Evolutionary conservation across 2,888 invertebrate genomes (phyloP).

Genomic region (Oligia fasciuncula): DNA sequence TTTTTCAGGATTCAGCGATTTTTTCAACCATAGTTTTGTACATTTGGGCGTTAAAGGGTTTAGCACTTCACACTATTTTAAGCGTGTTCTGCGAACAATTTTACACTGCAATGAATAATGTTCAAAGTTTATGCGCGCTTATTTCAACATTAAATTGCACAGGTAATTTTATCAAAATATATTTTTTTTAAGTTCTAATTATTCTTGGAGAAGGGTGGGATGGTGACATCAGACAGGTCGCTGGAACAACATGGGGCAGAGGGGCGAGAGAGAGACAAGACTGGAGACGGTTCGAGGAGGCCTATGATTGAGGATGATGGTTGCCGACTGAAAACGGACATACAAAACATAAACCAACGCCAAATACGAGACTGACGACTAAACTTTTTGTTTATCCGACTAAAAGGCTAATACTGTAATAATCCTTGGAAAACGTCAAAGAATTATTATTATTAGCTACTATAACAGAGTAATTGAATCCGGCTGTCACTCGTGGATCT

Average conservation of each 20-base stretch:
- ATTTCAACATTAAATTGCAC: constrained; percentile 17
- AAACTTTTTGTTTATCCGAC: neutral
- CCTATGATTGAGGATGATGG: no score
- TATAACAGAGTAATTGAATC: neutral
- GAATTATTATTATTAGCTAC: neutral
- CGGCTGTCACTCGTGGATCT: no score
- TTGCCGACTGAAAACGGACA: neutral
- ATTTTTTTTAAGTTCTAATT: neutral
- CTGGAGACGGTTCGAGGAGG: neutral
- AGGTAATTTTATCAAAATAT: neutral
- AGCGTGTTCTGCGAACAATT: constrained; percentile 27
- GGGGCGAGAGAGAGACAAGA: neutral
- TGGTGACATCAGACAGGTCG: no score
- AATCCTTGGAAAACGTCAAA: neutral
- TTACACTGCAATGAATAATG: constrained; percentile 24
- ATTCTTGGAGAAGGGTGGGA: neutral
- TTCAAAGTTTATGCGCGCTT: constrained; percentile 9
- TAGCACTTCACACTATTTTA: constrained; percentile 22
- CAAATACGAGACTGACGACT: neutral
- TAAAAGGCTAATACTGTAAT: neutral
- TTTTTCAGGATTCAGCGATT: neutral
- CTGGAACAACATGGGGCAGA: neutral
- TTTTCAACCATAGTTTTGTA: neutral
- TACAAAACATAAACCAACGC: neutral
- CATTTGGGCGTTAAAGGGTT: constrained; percentile 13